A percentile compares a stretch with the other conserved stretches of the same genome.
Conservation (phyloP, 2,888 invertebrate species). For the Cynaeus angustus region DNA sequence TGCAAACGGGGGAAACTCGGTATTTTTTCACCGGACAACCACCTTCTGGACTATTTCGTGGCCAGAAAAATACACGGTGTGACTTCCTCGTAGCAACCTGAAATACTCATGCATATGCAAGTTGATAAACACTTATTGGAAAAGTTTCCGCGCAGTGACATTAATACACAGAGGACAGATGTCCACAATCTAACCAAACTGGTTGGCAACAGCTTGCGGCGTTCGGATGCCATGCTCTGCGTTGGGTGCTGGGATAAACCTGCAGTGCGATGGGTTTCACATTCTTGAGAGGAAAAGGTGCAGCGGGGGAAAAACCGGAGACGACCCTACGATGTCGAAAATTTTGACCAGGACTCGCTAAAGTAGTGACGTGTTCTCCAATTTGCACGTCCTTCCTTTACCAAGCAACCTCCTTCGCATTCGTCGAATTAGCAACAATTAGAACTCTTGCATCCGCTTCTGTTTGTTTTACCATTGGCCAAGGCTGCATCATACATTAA, state of each 20-base stretch:
- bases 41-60: slow-evolving; percentile 1
- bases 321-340: background rate
- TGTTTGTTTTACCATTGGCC: slow-evolving; percentile 8
- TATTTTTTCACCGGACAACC: slow-evolving; percentile 17
- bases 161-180: slow-evolving; percentile 77
- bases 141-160: slow-evolving; percentile 71
- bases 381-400: too few species aligned
- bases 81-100: slow-evolving; percentile 62
- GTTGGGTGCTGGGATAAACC: slow-evolving; percentile 45
- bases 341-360: too few species aligned
- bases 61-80: slow-evolving; percentile 47
- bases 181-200: slow-evolving; percentile 78
- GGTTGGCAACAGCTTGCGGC: slow-evolving; percentile 72
- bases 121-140: slow-evolving; percentile 66
- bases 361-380: too few species aligned
- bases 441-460: slow-evolving; percentile 1
- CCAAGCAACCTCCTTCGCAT: too few species aligned
- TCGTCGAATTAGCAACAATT: too few species aligned
- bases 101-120: slow-evolving; percentile 64
- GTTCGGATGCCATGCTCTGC: slow-evolving; percentile 61
- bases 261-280: slow-evolving; percentile 10
- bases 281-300: slow-evolving; percentile 3
- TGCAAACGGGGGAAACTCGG: slow-evolving; percentile 13
- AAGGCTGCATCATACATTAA: slow-evolving; percentile 7
- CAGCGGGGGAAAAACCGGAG: background rate